A percentile compares a stretch with the other conserved stretches of the same genome.
Conservation (phyloP, 1,140 invertebrate genomes). For the Helicorthomorpha holstii region DNA sequence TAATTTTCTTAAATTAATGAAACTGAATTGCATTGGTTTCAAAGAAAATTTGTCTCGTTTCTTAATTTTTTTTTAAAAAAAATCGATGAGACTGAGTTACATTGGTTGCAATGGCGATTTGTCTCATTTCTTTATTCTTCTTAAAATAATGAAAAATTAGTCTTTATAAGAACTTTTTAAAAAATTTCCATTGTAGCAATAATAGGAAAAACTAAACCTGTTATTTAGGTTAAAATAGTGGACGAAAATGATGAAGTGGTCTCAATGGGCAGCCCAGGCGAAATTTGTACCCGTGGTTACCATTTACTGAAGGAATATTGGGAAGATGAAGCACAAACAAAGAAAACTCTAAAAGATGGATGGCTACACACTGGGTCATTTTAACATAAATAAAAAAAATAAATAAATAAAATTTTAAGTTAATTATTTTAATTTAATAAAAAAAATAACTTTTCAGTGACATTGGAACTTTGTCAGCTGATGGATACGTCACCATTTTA, state of each 20-base stretch:
- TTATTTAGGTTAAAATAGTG: conserved; percentile 44
- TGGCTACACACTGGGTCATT: conserved; percentile 94
- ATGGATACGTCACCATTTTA: conserved; percentile 62
- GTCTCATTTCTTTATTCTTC: too few relatives aligned
- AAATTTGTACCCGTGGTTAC: conserved; percentile 68
- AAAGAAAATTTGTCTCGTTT: too few relatives aligned
- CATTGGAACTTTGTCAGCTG: conserved; percentile 48
- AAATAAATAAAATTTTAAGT: background rate
- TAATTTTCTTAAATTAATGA: too few relatives aligned
- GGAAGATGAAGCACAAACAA: conserved; percentile 62
- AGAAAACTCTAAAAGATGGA: conserved; percentile 46
- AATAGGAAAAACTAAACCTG: too few relatives aligned
- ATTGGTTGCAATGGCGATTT: too few relatives aligned
- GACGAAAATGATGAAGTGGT: conserved; percentile 50
- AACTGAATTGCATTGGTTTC: too few relatives aligned
- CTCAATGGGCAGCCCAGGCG: conserved; percentile 55
- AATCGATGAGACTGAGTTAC: too few relatives aligned
- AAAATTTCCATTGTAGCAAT: too few relatives aligned
- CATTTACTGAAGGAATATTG: conserved; percentile 67
- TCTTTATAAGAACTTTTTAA: too few relatives aligned
- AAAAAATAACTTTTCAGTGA: conserved; percentile 36
- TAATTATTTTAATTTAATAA: background rate
- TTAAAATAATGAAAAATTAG: too few relatives aligned
- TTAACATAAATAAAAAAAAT: too few relatives aligned
- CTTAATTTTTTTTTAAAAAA: too few relatives aligned